Conservation (phyloP, 1,140 invertebrate species). For the Rhyacophila brunnea region DNA sequence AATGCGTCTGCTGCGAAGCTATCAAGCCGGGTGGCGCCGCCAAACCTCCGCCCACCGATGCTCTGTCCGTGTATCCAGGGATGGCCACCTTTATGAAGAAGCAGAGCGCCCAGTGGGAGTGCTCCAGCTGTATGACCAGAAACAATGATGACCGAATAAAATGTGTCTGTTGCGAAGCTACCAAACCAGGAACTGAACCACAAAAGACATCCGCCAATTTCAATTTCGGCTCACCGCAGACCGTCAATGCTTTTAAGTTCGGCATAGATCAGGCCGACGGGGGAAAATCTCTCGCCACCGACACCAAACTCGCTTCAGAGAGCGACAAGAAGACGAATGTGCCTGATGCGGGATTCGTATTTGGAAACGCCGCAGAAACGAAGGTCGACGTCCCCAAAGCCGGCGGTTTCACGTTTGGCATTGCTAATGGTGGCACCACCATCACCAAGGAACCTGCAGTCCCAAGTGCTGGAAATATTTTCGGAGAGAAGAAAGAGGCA, state of each 20-base stretch:
- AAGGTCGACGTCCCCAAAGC: neutral
- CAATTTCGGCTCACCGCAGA: conserved; percentile 19
- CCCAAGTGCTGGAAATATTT: neutral
- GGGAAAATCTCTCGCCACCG: neutral
- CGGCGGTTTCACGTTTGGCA: conserved; percentile 23
- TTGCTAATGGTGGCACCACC: neutral
- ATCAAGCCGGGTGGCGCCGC: conserved; percentile 58
- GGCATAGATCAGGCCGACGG: conserved; percentile 28
- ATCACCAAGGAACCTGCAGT: neutral
- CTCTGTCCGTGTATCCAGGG: neutral
- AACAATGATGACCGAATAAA: conserved; percentile 59
- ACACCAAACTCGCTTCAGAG: neutral
- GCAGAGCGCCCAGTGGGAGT: conserved; percentile 59
- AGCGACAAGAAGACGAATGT: neutral
- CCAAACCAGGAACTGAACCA: conserved; percentile 47
- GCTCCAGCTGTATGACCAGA: conserved; percentile 62
- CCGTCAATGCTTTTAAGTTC: conserved; percentile 21
- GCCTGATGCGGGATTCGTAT: conserved; percentile 1
- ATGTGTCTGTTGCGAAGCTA: conserved; percentile 64
- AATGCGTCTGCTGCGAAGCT: conserved; percentile 70
- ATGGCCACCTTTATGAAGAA: conserved; percentile 20
- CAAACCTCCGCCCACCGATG: neutral
- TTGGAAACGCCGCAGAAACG: conserved; percentile 9
- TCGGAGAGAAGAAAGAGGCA: conserved; percentile 13
- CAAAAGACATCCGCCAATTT: conserved; percentile 16